Percentiles rank a stretch among this genome's conserved stretches.
Evolutionary conservation across 2,113 vertebrate genomes (phyloP).

Genomic region (Gadus chalcogrammus): DNA sequence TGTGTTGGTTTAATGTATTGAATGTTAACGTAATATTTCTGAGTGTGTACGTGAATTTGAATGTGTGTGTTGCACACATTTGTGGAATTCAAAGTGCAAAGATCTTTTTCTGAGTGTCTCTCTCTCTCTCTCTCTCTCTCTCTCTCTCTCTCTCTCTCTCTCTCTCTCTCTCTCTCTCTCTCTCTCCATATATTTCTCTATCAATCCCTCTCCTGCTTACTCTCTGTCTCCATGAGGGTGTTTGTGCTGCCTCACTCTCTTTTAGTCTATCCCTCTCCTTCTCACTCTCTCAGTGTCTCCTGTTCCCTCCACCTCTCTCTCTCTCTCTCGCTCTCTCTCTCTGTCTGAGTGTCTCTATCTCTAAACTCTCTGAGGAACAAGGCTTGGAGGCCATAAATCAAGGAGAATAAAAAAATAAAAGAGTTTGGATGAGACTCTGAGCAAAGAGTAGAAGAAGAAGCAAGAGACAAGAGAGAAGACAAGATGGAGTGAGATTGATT

Average conservation of each 20-base stretch:
- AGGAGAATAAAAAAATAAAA: too few species aligned
- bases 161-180: not conserved
- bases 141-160: constrained; percentile 6
- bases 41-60: not conserved
- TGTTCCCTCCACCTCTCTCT: not conserved
- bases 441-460: too few species aligned
- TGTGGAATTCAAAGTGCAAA: too few species aligned
- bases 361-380: not conserved
- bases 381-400: too few species aligned
- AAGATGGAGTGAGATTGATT: too few species aligned
- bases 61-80: too few species aligned
- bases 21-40: too few species aligned
- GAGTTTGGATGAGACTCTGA: too few species aligned
- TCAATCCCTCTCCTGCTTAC: not conserved
- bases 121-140: not conserved
- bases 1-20: too few species aligned
- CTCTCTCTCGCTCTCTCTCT: not conserved
- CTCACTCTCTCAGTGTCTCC: not conserved
- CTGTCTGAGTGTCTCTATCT: not conserved
- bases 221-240: not conserved
- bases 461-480: too few species aligned
- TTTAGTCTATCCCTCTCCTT: not conserved
- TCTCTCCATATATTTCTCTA: not conserved
- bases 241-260: not conserved
- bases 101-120: not conserved